Percentiles rank a stretch among this genome's conserved stretches.
Conservation (phyloP, 2,113 vertebrate genomes). For the Macrotus californicus region DNA sequence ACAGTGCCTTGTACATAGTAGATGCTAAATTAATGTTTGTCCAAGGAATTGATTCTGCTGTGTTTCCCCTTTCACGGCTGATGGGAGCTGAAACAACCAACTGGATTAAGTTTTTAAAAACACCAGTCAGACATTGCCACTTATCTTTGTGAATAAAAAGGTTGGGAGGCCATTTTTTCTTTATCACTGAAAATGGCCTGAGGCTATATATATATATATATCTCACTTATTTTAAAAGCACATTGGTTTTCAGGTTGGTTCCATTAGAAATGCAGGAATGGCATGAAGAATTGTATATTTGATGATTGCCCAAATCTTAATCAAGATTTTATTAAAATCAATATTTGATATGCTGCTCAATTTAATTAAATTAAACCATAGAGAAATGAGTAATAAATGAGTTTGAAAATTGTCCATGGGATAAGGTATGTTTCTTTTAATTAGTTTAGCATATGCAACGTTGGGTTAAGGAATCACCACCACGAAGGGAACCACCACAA, state of each 20-base stretch:
- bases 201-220: not conserved
- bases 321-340: slow-evolving; percentile 72
- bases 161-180: slow-evolving; percentile 64
- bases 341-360: slow-evolving; percentile 68
- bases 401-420: slow-evolving; percentile 61
- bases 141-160: slow-evolving; percentile 71
- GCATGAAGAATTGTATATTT: slow-evolving; percentile 55
- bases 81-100: slow-evolving; percentile 43
- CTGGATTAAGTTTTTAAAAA: slow-evolving; percentile 56
- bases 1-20: not conserved
- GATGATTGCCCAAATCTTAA: slow-evolving; percentile 68
- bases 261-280: slow-evolving; percentile 66
- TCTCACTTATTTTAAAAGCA: slow-evolving; percentile 68
- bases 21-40: slow-evolving; percentile 30
- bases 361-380: slow-evolving; percentile 70
- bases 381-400: slow-evolving; percentile 68
- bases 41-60: not conserved
- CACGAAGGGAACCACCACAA: not conserved
- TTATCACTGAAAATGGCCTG: slow-evolving; percentile 71
- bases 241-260: slow-evolving; percentile 73
- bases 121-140: slow-evolving; percentile 61
- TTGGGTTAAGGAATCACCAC: slow-evolving; percentile 10
- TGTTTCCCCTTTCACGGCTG: not conserved
- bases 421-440: slow-evolving; percentile 58
- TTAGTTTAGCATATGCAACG: slow-evolving; percentile 50